Evolutionary conservation across 2,888 invertebrate genomes (phyloP).

Genomic region (Horisme vitalbata): DNA sequence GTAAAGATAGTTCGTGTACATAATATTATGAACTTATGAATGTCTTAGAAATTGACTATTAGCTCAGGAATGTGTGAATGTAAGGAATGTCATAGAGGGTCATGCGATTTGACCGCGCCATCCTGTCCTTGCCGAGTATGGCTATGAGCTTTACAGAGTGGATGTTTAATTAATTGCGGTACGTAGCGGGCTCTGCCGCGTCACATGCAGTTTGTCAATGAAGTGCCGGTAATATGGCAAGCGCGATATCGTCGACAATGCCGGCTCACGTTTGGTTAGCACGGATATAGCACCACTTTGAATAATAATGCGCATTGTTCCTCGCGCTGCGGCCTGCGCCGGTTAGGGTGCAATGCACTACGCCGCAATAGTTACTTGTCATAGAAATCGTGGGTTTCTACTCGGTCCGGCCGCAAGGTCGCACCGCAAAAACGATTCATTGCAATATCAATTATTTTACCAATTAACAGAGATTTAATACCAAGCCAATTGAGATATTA

Average conservation of each 20-base stretch:
- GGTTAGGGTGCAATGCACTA: constrained; percentile 77
- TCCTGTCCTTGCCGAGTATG: constrained; percentile 14
- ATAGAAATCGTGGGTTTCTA: constrained; percentile 74
- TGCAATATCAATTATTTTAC: constrained; percentile 37
- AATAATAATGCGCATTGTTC: constrained; percentile 81
- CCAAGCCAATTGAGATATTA: constrained; percentile 23
- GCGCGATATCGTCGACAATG: constrained; percentile 53
- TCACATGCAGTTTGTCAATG: constrained; percentile 47
- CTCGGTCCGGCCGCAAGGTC: constrained; percentile 54
- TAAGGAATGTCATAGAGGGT: constrained; percentile 3
- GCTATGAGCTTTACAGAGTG: constrained; percentile 14
- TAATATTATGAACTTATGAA: too few species aligned
- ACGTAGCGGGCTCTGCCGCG: constrained; percentile 18
- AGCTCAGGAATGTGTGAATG: constrained; percentile 4
- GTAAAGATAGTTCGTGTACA: too few species aligned
- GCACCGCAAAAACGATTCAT: constrained; percentile 36
- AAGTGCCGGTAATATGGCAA: constrained; percentile 42
- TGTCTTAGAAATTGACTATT: too few species aligned
- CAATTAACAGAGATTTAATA: constrained; percentile 31
- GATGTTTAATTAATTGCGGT: constrained; percentile 18
- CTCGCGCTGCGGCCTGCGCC: constrained; percentile 57
- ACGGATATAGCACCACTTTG: constrained; percentile 78
- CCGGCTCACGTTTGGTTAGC: constrained; percentile 68
- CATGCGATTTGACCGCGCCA: constrained; percentile 12
- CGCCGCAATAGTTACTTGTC: constrained; percentile 70